Evolutionary conservation across 2,113 vertebrate species (phyloP), one percentile per base, ranked within the genome.

Genomic region (Elgaria multicarinata): DNA sequence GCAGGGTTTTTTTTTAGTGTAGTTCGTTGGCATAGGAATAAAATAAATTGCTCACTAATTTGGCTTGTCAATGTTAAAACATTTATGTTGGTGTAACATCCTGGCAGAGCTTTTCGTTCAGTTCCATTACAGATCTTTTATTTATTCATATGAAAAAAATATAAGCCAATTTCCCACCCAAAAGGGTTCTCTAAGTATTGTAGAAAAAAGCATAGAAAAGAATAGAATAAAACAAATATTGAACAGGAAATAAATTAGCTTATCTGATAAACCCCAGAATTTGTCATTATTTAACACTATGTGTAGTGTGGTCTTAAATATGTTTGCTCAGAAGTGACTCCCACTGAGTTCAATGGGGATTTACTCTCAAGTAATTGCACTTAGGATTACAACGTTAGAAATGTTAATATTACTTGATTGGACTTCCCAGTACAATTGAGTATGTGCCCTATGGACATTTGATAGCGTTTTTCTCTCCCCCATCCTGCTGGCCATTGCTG

Each of bases 361-460:
- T 58, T 14, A 8, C 13, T 39, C 33, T 33, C 50, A 14, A 26
- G 24, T 72, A 53, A 53, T n/a, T 71, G 20, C 33, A 9, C 13
- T 55, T 85, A 71, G 58, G 36, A 18, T 85, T 53, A 26, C 44
- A 18, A 14, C 5, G 42, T 95, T 1, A 82, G 79, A 93, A 69
- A 36, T 91, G 72, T 92, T 64, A 81, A n/a, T 83, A 33, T 92
- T 92, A 93, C 87, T 95, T 96, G 90, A 31, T 1, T 82, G 85
- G 42, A 83, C n/a, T 33, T 76, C 58, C 2, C 18, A 53, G 88
- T 44, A 69, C 75, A 67, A 62, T 80, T 89, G 69, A 80, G 58
- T 83, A 72, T 91, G 78, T 93, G 93, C 50, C 50, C 53, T 33
- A 31, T 88, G 92, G 88, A 44, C 86, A 72, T 92, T 92, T 10